Evolutionary conservation across 2,797 vertebrate species (phyloP).

Genomic region (Oreochromis grahami): DNA sequence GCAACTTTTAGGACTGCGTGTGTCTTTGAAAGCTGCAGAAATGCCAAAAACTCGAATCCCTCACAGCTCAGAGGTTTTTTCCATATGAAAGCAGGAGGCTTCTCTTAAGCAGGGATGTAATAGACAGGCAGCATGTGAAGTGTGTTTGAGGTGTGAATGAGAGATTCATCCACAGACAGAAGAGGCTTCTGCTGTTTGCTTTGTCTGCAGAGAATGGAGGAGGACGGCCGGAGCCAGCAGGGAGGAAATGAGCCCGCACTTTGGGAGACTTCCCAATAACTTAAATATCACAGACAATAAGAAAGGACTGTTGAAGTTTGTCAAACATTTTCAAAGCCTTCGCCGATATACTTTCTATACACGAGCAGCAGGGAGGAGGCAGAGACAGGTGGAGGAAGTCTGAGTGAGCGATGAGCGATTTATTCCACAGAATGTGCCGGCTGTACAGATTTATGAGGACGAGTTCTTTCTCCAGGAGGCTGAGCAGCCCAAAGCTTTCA

Average conservation of each 20-base stretch:
- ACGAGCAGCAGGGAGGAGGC: background rate
- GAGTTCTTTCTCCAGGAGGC: background rate
- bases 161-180: background rate
- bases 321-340: slow-evolving; percentile 1
- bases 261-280: background rate
- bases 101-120: background rate
- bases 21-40: background rate
- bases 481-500: background rate
- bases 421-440: background rate
- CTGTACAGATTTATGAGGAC: background rate
- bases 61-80: background rate
- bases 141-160: background rate
- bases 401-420: background rate
- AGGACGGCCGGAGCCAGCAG: background rate
- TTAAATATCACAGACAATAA: background rate
- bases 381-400: background rate
- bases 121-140: background rate
- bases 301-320: background rate
- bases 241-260: slow-evolving; percentile 14
- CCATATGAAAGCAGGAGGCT: background rate
- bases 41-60: background rate
- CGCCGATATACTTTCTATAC: background rate
- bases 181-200: background rate
- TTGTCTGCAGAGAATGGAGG: background rate
- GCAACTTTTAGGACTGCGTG: background rate